Conservation (phyloP, 1,140 invertebrate genomes). For the Danaus plexippus region DNA sequence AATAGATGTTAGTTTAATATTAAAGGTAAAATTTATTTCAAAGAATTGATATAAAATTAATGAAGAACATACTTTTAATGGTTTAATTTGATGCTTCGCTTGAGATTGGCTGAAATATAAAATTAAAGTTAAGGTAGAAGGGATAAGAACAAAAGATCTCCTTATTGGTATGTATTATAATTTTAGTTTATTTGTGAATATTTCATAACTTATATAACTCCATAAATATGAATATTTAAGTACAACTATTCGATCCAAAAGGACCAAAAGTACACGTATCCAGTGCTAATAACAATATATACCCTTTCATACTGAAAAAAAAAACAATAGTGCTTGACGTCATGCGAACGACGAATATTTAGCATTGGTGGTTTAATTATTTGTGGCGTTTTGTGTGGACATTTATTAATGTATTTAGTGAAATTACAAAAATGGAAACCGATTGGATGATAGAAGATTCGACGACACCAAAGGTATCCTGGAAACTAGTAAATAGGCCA, state of each 20-base stretch:
- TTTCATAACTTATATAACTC: background rate
- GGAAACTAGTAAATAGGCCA: constrained; percentile 50
- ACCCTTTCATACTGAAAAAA: constrained; percentile 28
- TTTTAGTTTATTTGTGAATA: too few species aligned
- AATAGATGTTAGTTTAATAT: too few species aligned
- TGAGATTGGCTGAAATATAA: too few species aligned
- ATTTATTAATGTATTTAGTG: constrained; percentile 65
- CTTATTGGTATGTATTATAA: too few species aligned
- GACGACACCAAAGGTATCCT: constrained; percentile 56
- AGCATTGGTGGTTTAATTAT: constrained; percentile 52
- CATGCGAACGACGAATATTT: constrained; percentile 62
- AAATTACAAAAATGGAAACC: constrained; percentile 67
- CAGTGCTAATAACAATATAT: constrained; percentile 24
- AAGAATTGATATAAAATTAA: too few species aligned
- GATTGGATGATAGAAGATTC: constrained; percentile 67
- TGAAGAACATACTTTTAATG: too few species aligned
- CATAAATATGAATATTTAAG: constrained; percentile 2
- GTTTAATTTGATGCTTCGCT: too few species aligned
- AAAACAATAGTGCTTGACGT: constrained; percentile 61
- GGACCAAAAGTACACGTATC: constrained; percentile 30
- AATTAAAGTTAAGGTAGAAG: too few species aligned
- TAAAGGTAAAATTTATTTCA: too few species aligned
- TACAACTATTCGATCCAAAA: constrained; percentile 17
- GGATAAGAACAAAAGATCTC: too few species aligned
- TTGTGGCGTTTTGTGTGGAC: constrained; percentile 52